phyloP scores from a whole-genome alignment of 2,888 invertebrate genomes.

The Empis stercorea region DNA sequence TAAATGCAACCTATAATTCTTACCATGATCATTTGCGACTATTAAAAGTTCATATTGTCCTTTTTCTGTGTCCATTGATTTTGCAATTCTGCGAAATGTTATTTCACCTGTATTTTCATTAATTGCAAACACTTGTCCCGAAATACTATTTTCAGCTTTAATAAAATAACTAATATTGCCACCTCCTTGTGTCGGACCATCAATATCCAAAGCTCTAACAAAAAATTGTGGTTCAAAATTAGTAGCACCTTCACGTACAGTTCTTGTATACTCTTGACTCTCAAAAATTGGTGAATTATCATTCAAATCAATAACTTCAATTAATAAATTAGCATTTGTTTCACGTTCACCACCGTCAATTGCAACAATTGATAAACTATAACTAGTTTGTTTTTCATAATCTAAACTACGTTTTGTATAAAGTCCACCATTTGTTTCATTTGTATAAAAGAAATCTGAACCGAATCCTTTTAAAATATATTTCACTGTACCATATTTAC shows the following conservation, averaged over 20 bases:
- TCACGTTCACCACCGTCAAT: conserved; percentile 67
- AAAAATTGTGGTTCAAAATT: conserved; percentile 69
- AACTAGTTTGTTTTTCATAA: conserved; percentile 67
- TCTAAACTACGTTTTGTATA: conserved; percentile 53
- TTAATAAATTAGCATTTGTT: conserved; percentile 54
- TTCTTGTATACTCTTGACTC: conserved; percentile 54
- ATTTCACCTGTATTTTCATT: conserved; percentile 60
- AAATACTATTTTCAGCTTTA: conserved; percentile 54
- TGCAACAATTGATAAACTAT: conserved; percentile 66
- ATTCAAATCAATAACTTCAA: conserved; percentile 61
- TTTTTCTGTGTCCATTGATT: conserved; percentile 59
- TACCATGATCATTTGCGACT: conserved; percentile 59
- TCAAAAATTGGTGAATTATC: conserved; percentile 66
- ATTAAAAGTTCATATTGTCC: conserved; percentile 59
- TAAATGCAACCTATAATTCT: conserved; percentile 6
- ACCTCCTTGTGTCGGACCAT: conserved; percentile 59
- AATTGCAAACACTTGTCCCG: conserved; percentile 50
- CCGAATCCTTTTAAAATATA: conserved; percentile 69
- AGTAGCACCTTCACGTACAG: conserved; percentile 61
- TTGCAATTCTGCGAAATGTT: conserved; percentile 47
- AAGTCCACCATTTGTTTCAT: conserved; percentile 52
- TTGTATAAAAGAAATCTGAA: conserved; percentile 59
- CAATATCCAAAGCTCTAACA: conserved; percentile 63
- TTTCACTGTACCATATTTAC: conserved; percentile 53
- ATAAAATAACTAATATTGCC: conserved; percentile 53